Evolutionary conservation across 2,888 invertebrate species (phyloP).

Genomic region (Cataglyphis livida): DNA sequence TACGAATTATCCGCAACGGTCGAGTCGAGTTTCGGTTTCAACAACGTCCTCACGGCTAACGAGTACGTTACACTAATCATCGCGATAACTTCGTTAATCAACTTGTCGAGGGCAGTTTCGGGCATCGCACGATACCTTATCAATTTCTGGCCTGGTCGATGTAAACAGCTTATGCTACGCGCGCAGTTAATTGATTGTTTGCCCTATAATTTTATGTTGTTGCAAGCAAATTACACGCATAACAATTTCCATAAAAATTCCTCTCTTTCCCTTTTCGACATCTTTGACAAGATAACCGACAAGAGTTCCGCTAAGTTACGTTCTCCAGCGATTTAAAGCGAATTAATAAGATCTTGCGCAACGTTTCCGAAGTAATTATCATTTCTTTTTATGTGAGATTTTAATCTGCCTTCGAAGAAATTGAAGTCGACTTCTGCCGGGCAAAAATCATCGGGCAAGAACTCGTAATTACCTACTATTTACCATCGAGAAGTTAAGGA

Average conservation of each 20-base stretch:
- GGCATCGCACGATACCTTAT: conserved; percentile 21
- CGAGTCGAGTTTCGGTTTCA: background rate
- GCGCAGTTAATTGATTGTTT: conserved; percentile 9
- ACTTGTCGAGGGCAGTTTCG: conserved; percentile 37
- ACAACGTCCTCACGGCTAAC: background rate
- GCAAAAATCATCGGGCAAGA: conserved; percentile 7
- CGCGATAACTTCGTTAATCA: conserved; percentile 14
- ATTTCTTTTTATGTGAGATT: background rate
- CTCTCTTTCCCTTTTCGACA: conserved; percentile 11
- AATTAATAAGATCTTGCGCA: conserved; percentile 13
- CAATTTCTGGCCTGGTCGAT: conserved; percentile 13
- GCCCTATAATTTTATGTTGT: background rate
- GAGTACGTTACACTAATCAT: conserved; percentile 14
- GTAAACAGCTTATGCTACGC: conserved; percentile 10
- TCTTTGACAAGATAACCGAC: background rate
- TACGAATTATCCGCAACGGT: background rate
- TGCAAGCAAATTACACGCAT: background rate
- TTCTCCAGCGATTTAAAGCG: conserved; percentile 9
- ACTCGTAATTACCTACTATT: conserved; percentile 27
- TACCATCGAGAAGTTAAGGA: background rate
- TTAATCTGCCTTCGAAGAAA: conserved; percentile 14
- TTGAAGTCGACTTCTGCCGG: background rate
- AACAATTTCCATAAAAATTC: conserved; percentile 46
- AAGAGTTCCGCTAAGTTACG: background rate
- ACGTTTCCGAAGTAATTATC: background rate